phyloP scores from a whole-genome alignment of 2,797 vertebrate genomes.

The Sitta carolinensis region DNA sequence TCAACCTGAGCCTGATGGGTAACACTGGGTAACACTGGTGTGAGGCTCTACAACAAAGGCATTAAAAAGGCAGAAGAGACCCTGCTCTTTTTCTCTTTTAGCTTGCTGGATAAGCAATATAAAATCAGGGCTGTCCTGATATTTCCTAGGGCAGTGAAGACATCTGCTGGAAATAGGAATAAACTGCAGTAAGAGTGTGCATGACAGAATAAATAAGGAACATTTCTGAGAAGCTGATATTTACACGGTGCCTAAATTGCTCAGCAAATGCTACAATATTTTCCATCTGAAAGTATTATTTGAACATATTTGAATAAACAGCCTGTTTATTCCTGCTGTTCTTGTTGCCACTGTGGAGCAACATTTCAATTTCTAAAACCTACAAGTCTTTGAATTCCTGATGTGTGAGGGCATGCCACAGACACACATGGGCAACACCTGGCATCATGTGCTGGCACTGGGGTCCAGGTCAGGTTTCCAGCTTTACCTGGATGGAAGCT shows the following conservation, averaged over 20 bases:
- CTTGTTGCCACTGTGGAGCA: not conserved
- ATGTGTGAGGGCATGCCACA: not conserved
- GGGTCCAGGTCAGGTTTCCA: not conserved
- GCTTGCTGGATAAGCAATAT: not conserved
- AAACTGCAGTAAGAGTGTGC: slow-evolving; percentile 28
- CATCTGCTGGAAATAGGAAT: slow-evolving; percentile 55
- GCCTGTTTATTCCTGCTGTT: not conserved
- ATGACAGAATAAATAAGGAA: not conserved
- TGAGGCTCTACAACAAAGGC: not conserved
- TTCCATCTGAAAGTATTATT: not conserved
- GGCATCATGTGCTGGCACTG: not conserved
- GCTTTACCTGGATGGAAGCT: not conserved
- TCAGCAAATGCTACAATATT: not conserved
- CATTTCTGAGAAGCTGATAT: not conserved
- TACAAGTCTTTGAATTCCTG: not conserved
- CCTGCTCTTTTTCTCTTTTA: not conserved
- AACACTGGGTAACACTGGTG: not conserved
- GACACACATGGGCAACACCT: fast-evolving
- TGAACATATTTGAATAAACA: not conserved
- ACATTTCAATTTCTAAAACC: not conserved
- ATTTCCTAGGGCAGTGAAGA: slow-evolving; percentile 49
- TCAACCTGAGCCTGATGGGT: not conserved
- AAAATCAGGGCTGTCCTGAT: not conserved
- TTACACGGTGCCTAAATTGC: not conserved
- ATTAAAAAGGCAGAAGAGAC: not conserved